These are phyloP conservation scores for Sitta europaea DNA, from an alignment of 2,113 vertebrate genomes.

Conservation along the genomic window DNA sequence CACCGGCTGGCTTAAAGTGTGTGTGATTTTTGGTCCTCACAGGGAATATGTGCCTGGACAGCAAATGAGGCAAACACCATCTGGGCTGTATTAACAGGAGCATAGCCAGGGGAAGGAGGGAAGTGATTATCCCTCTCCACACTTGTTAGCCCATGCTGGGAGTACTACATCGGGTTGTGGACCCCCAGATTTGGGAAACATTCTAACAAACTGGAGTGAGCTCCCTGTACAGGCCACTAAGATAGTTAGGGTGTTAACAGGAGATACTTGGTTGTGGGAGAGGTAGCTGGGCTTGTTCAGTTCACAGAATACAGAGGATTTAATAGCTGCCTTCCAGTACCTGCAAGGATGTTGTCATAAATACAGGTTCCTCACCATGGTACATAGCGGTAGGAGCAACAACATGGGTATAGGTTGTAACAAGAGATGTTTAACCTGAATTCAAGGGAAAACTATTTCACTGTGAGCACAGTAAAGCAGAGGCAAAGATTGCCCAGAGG, in stretches of 20 bases:
- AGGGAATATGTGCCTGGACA: neutral
- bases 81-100: neutral
- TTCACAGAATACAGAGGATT: neutral
- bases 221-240: neutral
- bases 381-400: accelerated
- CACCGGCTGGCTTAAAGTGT: neutral
- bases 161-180: neutral
- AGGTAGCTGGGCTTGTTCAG: neutral
- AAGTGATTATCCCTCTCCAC: neutral
- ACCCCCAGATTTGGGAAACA: neutral
- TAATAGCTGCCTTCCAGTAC: neutral
- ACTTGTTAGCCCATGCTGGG: neutral
- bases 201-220: neutral
- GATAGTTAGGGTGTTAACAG: neutral
- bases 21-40: neutral
- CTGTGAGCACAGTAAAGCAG: neutral
- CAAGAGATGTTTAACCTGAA: neutral
- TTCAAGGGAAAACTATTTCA: neutral
- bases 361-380: neutral
- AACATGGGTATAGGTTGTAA: neutral
- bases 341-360: neutral
- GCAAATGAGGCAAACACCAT: neutral
- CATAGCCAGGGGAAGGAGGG: neutral
- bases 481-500: neutral
- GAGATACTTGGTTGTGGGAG: neutral